Evolutionary conservation across 2,888 invertebrate species (phyloP).

Genomic region (Platycheirus albimanus): DNA sequence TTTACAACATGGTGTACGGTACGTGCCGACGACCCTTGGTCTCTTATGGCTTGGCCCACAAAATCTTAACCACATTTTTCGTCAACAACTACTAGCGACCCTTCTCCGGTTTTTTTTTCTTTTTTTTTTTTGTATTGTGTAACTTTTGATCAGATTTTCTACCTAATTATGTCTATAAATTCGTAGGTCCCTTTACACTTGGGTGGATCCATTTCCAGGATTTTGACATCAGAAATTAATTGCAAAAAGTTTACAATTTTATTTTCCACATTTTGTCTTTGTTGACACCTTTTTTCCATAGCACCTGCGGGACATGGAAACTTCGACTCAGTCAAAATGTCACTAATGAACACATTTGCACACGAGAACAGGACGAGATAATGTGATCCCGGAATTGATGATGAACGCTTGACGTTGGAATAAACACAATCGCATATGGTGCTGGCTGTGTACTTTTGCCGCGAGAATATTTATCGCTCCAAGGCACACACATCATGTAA

Average conservation of each 20-base stretch:
- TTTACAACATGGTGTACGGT: not conserved
- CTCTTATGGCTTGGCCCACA: not conserved
- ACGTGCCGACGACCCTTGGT: not conserved
- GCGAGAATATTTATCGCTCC: constrained; percentile 6
- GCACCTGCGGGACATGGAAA: constrained; percentile 6
- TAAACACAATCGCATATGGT: not conserved
- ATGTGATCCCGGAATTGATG: constrained; percentile 3
- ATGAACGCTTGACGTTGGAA: constrained; percentile 1
- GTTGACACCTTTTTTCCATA: constrained; percentile 6
- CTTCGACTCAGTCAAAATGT: constrained; percentile 11
- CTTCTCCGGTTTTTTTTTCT: not conserved
- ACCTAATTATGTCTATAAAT: constrained; percentile 4
- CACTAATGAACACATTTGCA: not conserved
- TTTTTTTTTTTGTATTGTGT: not conserved
- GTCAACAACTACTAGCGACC: not conserved
- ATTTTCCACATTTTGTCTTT: constrained; percentile 4
- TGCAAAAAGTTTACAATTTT: constrained; percentile 8
- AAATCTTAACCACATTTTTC: not conserved
- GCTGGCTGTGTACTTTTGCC: not conserved
- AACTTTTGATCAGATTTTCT: constrained; percentile 26
- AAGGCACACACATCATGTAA: not conserved
- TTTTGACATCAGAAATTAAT: not conserved
- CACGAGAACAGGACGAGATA: not conserved
- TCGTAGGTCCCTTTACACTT: constrained; percentile 1
- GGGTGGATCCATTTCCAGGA: not conserved